phyloP scores from a whole-genome alignment of 2,888 invertebrate species.

The Perdita meconis region DNA sequence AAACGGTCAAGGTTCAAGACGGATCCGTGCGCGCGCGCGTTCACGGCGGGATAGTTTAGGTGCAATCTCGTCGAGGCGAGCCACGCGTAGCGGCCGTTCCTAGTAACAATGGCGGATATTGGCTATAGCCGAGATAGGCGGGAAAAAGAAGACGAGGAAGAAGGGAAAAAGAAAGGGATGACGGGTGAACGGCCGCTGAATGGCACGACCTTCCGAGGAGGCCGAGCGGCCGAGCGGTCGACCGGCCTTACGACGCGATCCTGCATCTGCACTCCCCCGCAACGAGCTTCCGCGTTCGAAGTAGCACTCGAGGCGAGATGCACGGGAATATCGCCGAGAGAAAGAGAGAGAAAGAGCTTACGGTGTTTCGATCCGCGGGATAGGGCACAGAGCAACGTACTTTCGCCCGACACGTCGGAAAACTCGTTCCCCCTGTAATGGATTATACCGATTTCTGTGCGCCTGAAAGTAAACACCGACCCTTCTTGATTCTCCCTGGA shows the following conservation, averaged over 20 bases:
- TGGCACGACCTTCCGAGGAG: slow-evolving; percentile 76
- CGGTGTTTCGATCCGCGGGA: slow-evolving; percentile 47
- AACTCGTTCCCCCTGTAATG: slow-evolving; percentile 2
- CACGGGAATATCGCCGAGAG: slow-evolving; percentile 33
- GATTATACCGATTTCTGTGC: slow-evolving; percentile 7
- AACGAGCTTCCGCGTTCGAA: slow-evolving; percentile 73
- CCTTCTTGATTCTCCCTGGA: not conserved
- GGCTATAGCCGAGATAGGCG: slow-evolving; percentile 51
- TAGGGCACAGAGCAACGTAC: slow-evolving; percentile 25
- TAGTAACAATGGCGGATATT: slow-evolving; percentile 55
- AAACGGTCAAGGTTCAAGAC: not conserved
- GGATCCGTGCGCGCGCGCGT: no score
- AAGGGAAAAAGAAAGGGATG: slow-evolving; percentile 73
- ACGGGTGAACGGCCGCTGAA: slow-evolving; percentile 76
- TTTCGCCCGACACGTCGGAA: slow-evolving; percentile 17
- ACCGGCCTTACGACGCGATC: slow-evolving; percentile 49
- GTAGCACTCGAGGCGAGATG: slow-evolving; percentile 60
- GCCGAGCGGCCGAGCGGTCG: slow-evolving; percentile 53
- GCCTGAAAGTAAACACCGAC: slow-evolving; percentile 1
- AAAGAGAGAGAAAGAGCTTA: slow-evolving; percentile 26
- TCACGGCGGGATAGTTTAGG: not conserved
- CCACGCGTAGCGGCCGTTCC: not conserved
- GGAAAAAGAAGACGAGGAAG: slow-evolving; percentile 56
- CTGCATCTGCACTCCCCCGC: slow-evolving; percentile 71
- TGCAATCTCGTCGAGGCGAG: not conserved